Percentiles rank a stretch among this genome's conserved stretches.
These are phyloP conservation scores for Enteromius trimaculatus DNA, from an alignment of 2,797 vertebrate species.

Conservation along the genomic window DNA sequence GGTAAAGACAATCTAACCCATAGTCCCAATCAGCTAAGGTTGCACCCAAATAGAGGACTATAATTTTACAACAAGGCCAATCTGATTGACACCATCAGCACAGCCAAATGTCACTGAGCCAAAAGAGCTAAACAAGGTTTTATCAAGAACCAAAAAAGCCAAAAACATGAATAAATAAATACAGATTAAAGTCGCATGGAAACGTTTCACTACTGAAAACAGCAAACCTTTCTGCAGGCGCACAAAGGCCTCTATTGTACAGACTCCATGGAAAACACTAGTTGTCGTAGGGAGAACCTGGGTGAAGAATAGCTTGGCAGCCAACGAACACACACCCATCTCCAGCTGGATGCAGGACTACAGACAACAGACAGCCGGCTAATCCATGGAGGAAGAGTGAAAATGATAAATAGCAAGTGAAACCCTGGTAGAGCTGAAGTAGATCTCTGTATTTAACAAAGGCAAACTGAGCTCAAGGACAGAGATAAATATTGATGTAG, in stretches of 20 bases:
- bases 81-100: neutral
- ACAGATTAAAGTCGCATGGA: conserved; percentile 60
- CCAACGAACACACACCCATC: conserved; percentile 56
- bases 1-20: conserved; percentile 57
- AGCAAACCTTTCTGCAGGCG: conserved; percentile 64
- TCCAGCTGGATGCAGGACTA: conserved; percentile 54
- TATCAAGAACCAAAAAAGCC: conserved; percentile 56
- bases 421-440: conserved; percentile 36
- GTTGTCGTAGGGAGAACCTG: conserved; percentile 63
- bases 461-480: conserved; percentile 51
- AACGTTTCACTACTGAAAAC: conserved; percentile 63
- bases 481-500: conserved; percentile 73
- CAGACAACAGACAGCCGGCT: conserved; percentile 59
- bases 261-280: conserved; percentile 46
- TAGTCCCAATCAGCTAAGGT: conserved; percentile 37
- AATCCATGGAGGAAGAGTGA: conserved; percentile 57
- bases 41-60: conserved; percentile 52
- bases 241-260: conserved; percentile 75
- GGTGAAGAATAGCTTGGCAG: conserved; percentile 67
- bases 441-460: conserved; percentile 58
- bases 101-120: conserved; percentile 25
- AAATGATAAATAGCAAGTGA: conserved; percentile 65
- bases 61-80: conserved; percentile 38
- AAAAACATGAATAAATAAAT: conserved; percentile 59
- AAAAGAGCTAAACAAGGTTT: conserved; percentile 38